Base-by-base conservation (phyloP, 2,888 invertebrate species). In the Ptilodon capucinus region DNA sequence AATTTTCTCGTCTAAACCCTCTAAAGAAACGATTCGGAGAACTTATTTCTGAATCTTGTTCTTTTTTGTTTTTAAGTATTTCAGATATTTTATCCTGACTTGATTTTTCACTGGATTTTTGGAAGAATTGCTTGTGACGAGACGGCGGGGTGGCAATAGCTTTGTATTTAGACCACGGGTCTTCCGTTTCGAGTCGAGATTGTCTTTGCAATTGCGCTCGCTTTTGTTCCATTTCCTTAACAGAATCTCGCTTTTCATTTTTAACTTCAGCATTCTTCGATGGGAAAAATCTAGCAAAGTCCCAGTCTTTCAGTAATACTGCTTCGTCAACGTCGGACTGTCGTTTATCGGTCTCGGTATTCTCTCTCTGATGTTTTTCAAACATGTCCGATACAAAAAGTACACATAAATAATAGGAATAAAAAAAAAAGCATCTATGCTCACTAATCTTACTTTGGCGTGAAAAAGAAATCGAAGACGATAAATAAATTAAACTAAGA, bases 281-380 rank as follows among this genome's bases (percentile, higher is more conserved):
- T 11, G 94, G 95, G 85, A 97, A 96, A 92, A 97, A 96, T 78
- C 95, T 94, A 63, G 95, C 95, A 84, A 97, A 95, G 88, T 97
- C 95, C 97, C 96, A 97, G 76, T 97, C 96, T 85, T 95, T 95
- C 67, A 97, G 92, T 58, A 97, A 92, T 45, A 94, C 94, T 56
- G 95, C 95, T 81, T 96, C 96, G 77, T 96, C 96, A 71, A 94
- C 91, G 74, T 94, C 94, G 45, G 93, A 92, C 69, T 84, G 82
- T 72, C 76, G 79, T 73, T 85, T 87, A 76, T 84, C 78, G 53
- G 57, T 80, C 69, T 84, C 88, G 53, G 71, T 64, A 72, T 74
- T 82, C 70, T 86, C 89, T 80, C 79, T 86, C 88, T 88, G 84
- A 69, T 75, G 82, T 80, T 81, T 83, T 76, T 76, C 67, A 68